Base-by-base conservation (phyloP, 1,140 invertebrate species). In the Ceratina japonica region DNA sequence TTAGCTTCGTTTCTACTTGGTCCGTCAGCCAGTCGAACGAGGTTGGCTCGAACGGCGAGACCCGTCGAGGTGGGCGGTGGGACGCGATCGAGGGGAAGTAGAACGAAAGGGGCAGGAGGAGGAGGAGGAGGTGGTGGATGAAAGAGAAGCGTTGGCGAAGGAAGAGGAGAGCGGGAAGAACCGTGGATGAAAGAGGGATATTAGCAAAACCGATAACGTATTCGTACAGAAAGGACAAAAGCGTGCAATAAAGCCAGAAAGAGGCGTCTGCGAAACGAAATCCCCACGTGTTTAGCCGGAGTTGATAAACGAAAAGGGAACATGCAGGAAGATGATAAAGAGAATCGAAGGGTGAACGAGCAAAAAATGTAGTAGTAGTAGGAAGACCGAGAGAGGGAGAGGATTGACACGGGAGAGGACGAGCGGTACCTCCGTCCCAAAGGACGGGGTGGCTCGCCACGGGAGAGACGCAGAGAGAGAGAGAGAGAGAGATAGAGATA, bases 1-100 rank as follows among this genome's bases (percentile, higher is more conserved):
- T 87, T 86, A 77, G 54, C 71, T 83, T 76, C 77, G 73, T 77
- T 77, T 75, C 79, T 84, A 75, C 75, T 63, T 85, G 75, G 69
- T 16, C 76, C 75, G 79, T 77, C 83, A 81, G 83, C 83, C 77
- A 62, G 71, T 71, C 75, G 65, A 51, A 73, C 80, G 59, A 70
- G 79, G 31, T 37, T 56, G 56, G 13, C 49, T 52, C 15, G 7
- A 54, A 52, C 63, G 56, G 1, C 8, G 62, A 65, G 31, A 51
- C 31, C 65, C 16, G 2, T 8, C n/a, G 54, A 16, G 24, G 61
- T 63, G 2, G 58, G 31, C 0, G 7, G 51, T 49, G 49, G 27
- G 22, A 4, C 16, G 52, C 65, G 24, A 70, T 49, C 54, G 7
- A 49, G 22, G 65, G 54, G 24, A 27, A 58, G 58, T 44, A 22